Evolutionary conservation across 2,797 vertebrate genomes (phyloP), one percentile per base, ranked within the genome.

Genomic region (Mionectes olivaceus): DNA sequence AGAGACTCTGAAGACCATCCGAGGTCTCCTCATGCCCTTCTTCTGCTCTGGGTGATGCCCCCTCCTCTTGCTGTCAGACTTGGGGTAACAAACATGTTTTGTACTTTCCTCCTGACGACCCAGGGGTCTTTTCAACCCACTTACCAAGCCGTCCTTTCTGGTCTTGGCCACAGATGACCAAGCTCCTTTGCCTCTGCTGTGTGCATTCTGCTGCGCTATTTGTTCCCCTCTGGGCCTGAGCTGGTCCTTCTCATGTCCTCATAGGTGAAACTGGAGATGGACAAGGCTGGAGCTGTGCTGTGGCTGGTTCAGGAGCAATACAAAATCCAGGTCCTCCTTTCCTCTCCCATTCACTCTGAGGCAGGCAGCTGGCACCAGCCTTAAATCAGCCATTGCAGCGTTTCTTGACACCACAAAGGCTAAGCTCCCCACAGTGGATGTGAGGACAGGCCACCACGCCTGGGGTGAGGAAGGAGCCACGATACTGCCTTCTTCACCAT

Each of bases 81-180:
- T 69, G 65, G 52, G 50, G 44, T 88, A 90, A 78, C 57, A 90
- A 65, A 94, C 14, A 19, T 2, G 4, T 89, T 90, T 63, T 5
- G 2, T 94, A 76, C 87, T 77, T 94, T 44, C 30, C 73, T 91
- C 55, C 57, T 53, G 46, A 82, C 65, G 59, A 93, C 63, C 65
- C 28, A 63, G 68, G 30, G 44, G 39, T 83, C 83, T 94, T 89
- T 78, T 50, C 21, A 37, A 49, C 35, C 17, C 4, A 6, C 39
- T 59, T 63, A 94, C 24, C 17, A 8, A 95, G 85, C 93, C 37
- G 15, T 93, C 86, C 88, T 80, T 83, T 65, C 57, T 83, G 52
- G 60, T 83, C 78, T 88, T 88, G 87, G 65, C 77, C 83, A 85
- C 70, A 86, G 67, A 44, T 2, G 18, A 87, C 73, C 44, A 79